phyloP scores from a whole-genome alignment of 2,113 vertebrate species.

The Thryonomys swinderianus region DNA sequence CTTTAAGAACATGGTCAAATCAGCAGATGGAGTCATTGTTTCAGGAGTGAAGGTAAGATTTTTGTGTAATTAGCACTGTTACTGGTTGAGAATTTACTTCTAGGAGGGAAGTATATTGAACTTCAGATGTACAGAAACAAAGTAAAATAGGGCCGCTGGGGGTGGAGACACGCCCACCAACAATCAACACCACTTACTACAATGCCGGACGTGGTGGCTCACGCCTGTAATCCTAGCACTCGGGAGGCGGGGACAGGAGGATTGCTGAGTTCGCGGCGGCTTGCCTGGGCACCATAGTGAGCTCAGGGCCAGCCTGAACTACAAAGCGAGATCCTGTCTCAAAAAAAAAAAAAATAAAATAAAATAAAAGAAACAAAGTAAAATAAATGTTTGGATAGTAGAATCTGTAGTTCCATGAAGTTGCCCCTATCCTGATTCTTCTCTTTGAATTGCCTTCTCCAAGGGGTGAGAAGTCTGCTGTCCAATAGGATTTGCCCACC shows the following conservation, averaged over 20 bases:
- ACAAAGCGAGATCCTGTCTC: too few relatives aligned
- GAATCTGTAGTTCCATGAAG: not conserved
- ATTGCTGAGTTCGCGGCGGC: too few relatives aligned
- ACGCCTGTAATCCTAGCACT: too few relatives aligned
- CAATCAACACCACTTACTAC: too few relatives aligned
- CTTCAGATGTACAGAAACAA: not conserved
- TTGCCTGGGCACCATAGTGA: too few relatives aligned
- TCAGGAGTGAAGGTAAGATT: conserved; percentile 96
- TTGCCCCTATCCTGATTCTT: not conserved
- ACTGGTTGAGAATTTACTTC: conserved; percentile 42
- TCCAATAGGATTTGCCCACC: not conserved
- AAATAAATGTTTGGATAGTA: not conserved
- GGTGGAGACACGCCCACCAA: too few relatives aligned
- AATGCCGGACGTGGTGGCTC: too few relatives aligned
- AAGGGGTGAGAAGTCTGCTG: not conserved
- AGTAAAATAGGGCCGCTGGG: not conserved
- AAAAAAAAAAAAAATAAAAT: too few relatives aligned
- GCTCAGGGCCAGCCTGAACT: too few relatives aligned
- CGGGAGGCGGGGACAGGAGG: too few relatives aligned
- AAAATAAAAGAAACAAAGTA: not conserved
- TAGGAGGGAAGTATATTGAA: not conserved
- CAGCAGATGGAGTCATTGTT: conserved; percentile 98
- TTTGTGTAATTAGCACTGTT: conserved; percentile 35
- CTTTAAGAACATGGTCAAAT: conserved; percentile 99
- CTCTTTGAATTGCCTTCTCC: not conserved